phyloP scores from a whole-genome alignment of 2,888 invertebrate species.

The Drepanosiphum platanoidis region DNA sequence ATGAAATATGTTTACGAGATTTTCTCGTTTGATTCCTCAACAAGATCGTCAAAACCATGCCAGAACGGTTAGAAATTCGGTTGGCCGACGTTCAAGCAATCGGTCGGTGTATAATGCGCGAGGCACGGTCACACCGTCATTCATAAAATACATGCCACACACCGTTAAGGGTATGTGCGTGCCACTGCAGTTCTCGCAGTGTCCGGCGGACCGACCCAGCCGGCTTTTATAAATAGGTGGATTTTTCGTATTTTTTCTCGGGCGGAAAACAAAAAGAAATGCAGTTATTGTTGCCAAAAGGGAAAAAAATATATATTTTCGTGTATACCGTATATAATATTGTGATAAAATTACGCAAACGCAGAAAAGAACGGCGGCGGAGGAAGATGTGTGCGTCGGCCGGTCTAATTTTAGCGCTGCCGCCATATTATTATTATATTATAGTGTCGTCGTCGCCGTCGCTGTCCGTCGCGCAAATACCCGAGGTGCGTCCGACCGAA shows the following conservation, averaged over 20 bases:
- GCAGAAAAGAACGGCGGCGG: conserved; percentile 5
- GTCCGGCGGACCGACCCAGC: background rate
- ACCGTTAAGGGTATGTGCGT: background rate
- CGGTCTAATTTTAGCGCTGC: conserved; percentile 47
- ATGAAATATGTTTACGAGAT: conserved; percentile 48
- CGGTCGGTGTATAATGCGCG: background rate
- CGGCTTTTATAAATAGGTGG: conserved; percentile 45
- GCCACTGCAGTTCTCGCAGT: background rate
- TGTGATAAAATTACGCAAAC: conserved; percentile 19
- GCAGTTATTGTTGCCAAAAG: conserved; percentile 52
- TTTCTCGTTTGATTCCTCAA: conserved; percentile 45
- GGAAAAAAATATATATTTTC: background rate
- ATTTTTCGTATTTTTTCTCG: background rate
- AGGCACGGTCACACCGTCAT: background rate
- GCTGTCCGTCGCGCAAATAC: conserved; percentile 29
- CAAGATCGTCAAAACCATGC: conserved; percentile 23
- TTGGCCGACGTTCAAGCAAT: conserved; percentile 35
- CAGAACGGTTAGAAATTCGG: conserved; percentile 20
- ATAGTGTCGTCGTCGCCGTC: conserved; percentile 7
- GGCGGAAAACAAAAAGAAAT: conserved; percentile 36
- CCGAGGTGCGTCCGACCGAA: conserved; percentile 33
- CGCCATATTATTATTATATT: conserved; percentile 29
- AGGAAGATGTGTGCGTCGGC: background rate
- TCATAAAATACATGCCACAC: conserved; percentile 7
- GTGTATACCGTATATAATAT: background rate